These are phyloP conservation scores for Harlomillsia oculata DNA, from an alignment of 1,140 invertebrate genomes.

Conservation along the genomic window DNA sequence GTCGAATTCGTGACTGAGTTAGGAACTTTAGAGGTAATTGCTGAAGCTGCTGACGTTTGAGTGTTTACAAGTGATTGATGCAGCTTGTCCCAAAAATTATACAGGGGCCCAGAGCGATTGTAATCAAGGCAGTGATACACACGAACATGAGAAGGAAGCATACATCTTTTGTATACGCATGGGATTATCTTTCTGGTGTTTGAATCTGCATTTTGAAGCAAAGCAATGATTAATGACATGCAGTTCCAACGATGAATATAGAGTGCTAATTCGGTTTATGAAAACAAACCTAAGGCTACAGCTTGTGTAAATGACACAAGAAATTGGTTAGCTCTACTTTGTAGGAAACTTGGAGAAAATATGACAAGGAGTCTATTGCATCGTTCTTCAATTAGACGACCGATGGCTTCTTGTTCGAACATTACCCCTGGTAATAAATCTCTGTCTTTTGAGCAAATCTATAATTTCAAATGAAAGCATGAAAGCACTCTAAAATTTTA, in stretches of 20 bases:
- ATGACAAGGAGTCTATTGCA: constrained; percentile 63
- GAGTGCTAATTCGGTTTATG: not conserved
- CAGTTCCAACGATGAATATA: not conserved
- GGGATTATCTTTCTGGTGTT: constrained; percentile 54
- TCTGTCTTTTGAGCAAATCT: constrained; percentile 58
- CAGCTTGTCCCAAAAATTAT: constrained; percentile 54
- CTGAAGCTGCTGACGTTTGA: not conserved
- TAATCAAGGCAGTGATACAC: constrained; percentile 50
- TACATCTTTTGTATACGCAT: constrained; percentile 48
- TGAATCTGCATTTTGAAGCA: constrained; percentile 43
- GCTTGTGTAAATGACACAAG: constrained; percentile 62
- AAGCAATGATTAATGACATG: not conserved
- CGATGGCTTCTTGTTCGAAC: constrained; percentile 59
- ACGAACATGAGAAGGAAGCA: constrained; percentile 49
- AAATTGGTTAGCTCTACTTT: constrained; percentile 58
- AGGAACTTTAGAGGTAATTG: not conserved
- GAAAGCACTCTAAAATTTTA: not conserved
- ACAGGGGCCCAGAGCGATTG: constrained; percentile 44
- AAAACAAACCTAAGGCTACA: constrained; percentile 54
- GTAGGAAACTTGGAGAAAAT: constrained; percentile 58
- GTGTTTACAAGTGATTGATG: constrained; percentile 42
- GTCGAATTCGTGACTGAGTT: not conserved
- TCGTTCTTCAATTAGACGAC: constrained; percentile 58
- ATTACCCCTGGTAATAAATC: constrained; percentile 53
- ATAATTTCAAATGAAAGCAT: constrained; percentile 34